A percentile compares a stretch with the other conserved stretches of the same genome.
Conservation (phyloP, 2,888 invertebrate genomes). For the Cybosia mesomella region DNA sequence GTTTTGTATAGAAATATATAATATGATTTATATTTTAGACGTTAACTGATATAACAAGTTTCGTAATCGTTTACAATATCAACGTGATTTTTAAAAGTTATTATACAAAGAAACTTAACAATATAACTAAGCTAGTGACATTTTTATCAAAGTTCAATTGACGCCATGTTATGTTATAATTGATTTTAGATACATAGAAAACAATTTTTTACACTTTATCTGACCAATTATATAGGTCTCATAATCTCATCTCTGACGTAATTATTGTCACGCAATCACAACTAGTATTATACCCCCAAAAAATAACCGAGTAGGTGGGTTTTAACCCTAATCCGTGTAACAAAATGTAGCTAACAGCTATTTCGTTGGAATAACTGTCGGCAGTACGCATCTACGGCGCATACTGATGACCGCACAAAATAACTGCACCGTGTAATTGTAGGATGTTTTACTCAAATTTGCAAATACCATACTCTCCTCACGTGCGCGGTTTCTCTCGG, state of each 20-base stretch:
- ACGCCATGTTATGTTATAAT: not conserved
- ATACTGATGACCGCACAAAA: conserved; percentile 73
- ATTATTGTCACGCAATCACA: not conserved
- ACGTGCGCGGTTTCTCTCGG: conserved; percentile 51
- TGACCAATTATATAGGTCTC: not conserved
- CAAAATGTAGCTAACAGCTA: conserved; percentile 65
- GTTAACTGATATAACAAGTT: not conserved
- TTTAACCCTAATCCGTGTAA: conserved; percentile 57
- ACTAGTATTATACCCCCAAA: conserved; percentile 4
- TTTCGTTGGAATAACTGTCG: conserved; percentile 77
- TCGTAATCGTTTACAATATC: not conserved
- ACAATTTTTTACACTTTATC: not conserved
- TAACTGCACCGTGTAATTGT: conserved; percentile 56
- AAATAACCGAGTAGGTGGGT: conserved; percentile 49
- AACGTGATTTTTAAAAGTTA: not conserved
- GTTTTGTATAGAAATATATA: not conserved
- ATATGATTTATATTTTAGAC: not conserved
- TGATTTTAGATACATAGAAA: not conserved
- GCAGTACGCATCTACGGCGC: conserved; percentile 45
- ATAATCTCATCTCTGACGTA: not conserved
- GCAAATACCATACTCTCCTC: conserved; percentile 56
- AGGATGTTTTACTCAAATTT: conserved; percentile 67
- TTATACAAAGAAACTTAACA: conserved; percentile 1
- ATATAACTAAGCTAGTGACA: not conserved
- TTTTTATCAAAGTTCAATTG: not conserved